A percentile compares a stretch with the other conserved stretches of the same genome.
Evolutionary conservation across 2,113 vertebrate genomes (phyloP).

Genomic region (Saguinus imperator): DNA sequence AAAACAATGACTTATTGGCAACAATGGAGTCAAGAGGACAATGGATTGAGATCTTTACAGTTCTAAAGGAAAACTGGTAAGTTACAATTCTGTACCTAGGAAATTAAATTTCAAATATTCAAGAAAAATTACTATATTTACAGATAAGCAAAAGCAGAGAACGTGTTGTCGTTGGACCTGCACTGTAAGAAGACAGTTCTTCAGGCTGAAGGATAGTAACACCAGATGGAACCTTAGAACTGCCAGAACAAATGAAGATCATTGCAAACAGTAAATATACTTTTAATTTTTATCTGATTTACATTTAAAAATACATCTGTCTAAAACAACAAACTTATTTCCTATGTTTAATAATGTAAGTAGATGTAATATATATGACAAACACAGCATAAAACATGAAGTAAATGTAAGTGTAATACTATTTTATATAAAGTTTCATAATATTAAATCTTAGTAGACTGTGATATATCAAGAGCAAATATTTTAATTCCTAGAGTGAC

Average conservation of each 20-base stretch:
- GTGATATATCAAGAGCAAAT: not conserved
- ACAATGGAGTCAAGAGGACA: not conserved
- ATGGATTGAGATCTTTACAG: not conserved
- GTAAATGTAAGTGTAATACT: not conserved
- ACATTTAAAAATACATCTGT: not conserved
- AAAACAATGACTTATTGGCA: not conserved
- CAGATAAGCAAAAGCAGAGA: not conserved
- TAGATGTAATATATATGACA: not conserved
- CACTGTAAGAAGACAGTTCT: not conserved
- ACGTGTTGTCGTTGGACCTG: not conserved
- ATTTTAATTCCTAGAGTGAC: not conserved
- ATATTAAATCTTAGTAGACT: not conserved
- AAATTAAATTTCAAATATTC: not conserved
- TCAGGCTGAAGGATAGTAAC: not conserved
- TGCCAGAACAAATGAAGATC: not conserved
- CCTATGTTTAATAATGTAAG: not conserved
- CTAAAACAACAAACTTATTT: not conserved
- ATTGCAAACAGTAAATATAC: not conserved
- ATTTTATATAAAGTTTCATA: not conserved
- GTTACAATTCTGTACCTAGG: not conserved
- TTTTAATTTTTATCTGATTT: not conserved
- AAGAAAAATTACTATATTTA: not conserved
- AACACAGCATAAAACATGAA: not conserved
- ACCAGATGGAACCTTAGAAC: not conserved
- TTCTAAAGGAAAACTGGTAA: not conserved